Conservation (phyloP, 2,797 vertebrate species). For the Anomalospiza imberbis region DNA sequence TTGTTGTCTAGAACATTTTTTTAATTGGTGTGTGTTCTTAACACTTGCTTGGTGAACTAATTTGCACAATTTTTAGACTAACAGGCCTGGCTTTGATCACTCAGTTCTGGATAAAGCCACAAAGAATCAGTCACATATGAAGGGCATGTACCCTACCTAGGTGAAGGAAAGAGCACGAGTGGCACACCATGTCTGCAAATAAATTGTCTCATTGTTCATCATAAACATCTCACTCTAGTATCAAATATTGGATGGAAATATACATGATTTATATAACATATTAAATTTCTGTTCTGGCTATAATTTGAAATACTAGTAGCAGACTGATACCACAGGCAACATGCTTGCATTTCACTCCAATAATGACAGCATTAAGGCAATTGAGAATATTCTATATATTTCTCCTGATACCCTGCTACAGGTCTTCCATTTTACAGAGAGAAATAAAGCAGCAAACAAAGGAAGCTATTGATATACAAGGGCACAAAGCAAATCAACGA, state of each 20-base stretch:
- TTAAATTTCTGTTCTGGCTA: not conserved
- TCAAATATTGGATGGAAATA: not conserved
- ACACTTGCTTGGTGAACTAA: not conserved
- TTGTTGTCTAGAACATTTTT: not conserved
- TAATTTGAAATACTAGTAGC: not conserved
- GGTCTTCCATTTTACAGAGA: not conserved
- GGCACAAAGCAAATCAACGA: not conserved
- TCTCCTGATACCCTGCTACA: not conserved
- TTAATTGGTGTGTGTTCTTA: not conserved
- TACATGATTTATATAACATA: not conserved
- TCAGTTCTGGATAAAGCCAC: not conserved
- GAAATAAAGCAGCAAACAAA: not conserved
- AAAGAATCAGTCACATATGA: not conserved
- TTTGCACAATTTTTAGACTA: not conserved
- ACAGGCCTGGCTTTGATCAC: not conserved
- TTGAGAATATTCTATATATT: not conserved
- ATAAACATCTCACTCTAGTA: not conserved
- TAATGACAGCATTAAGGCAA: not conserved
- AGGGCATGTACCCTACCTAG: not conserved
- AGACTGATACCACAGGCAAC: not conserved
- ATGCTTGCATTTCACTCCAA: not conserved
- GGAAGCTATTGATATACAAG: not conserved
- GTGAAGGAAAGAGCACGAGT: not conserved
- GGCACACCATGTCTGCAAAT: rapidly evolving
- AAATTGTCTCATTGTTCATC: not conserved